These are phyloP conservation scores for Podocnemis expansa DNA, from an alignment of 2,113 vertebrate genomes.

Conservation along the genomic window DNA sequence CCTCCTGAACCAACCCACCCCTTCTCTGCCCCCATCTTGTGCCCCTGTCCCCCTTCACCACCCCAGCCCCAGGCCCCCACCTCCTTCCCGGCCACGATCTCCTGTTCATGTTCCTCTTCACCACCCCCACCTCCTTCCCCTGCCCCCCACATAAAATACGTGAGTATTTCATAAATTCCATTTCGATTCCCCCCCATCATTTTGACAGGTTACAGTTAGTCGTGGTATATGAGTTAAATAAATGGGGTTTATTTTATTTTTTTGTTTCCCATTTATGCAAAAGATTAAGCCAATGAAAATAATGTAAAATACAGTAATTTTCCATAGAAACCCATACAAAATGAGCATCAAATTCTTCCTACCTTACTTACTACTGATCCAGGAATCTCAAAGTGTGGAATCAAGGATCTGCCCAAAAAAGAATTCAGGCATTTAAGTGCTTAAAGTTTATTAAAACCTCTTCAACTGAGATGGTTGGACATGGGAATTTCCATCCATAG, in stretches of 20 bases:
- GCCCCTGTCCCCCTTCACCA: too few species aligned
- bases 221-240: background rate
- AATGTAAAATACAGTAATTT: background rate
- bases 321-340: background rate
- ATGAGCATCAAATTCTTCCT: background rate
- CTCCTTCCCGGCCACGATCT: too few species aligned
- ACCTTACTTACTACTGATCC: background rate
- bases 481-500: background rate
- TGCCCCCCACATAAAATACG: too few species aligned
- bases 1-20: too few species aligned
- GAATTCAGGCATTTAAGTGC: background rate
- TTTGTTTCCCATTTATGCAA: background rate
- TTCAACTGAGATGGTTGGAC: background rate
- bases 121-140: too few species aligned
- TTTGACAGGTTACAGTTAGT: too few species aligned
- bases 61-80: too few species aligned
- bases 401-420: background rate
- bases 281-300: background rate
- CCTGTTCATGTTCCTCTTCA: too few species aligned
- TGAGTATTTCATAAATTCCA: too few species aligned
- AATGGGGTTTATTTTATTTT: background rate
- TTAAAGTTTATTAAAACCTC: background rate
- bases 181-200: too few species aligned
- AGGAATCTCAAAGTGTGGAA: background rate
- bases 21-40: too few species aligned